Conservation (phyloP, 2,888 invertebrate genomes). For the Disparrhopalites patrizii region DNA sequence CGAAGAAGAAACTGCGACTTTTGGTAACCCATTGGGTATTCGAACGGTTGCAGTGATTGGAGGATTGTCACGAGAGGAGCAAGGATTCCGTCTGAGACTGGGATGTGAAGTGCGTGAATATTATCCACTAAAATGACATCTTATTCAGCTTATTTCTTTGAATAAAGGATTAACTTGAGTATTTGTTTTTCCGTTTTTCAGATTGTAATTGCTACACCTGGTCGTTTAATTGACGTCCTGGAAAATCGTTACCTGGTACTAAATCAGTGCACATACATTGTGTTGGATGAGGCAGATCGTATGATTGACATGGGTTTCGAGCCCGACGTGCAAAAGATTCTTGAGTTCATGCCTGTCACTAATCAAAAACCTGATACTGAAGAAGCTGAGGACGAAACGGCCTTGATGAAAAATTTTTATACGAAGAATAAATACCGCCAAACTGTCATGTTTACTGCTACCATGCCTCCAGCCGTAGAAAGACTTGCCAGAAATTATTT, state of each 20-base stretch:
- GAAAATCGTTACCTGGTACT: constrained; percentile 97
- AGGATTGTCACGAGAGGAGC: constrained; percentile 94
- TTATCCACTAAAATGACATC: background rate
- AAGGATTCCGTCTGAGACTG: constrained; percentile 91
- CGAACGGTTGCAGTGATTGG: constrained; percentile 98
- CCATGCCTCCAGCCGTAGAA: constrained; percentile 98
- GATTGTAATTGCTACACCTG: constrained; percentile 99
- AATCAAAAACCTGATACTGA: constrained; percentile 98
- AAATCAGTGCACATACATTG: constrained; percentile 97
- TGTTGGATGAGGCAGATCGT: constrained; percentile 92
- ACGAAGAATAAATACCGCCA: constrained; percentile 95
- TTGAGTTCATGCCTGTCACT: constrained; percentile 96
- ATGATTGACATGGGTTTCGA: constrained; percentile 99
- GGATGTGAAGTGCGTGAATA: constrained; percentile 77
- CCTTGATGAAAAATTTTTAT: constrained; percentile 87
- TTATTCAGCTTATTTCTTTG: constrained; percentile 9
- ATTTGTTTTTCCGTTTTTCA: constrained; percentile 50
- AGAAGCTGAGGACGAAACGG: constrained; percentile 91
- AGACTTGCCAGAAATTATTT: constrained; percentile 90
- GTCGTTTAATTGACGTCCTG: constrained; percentile 96
- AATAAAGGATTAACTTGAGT: background rate
- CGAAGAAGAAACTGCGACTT: constrained; percentile 97
- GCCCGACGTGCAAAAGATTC: constrained; percentile 93
- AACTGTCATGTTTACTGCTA: constrained; percentile 99
- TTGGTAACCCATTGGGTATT: constrained; percentile 87